phyloP scores from a whole-genome alignment of 2,113 vertebrate genomes.

The Calonectris borealis region DNA sequence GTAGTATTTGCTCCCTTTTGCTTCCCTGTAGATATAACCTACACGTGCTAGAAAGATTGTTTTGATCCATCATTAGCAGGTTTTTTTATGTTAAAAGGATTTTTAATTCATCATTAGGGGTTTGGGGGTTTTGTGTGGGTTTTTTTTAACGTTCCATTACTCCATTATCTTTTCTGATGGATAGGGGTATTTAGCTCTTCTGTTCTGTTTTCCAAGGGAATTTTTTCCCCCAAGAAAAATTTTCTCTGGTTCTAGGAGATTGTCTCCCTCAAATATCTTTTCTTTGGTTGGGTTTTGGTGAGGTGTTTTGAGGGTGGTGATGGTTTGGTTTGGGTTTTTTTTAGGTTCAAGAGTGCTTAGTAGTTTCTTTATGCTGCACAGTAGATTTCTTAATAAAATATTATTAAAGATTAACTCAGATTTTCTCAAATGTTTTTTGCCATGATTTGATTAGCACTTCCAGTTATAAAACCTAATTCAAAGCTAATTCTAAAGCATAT shows the following conservation, averaged over 20 bases:
- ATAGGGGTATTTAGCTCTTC: neutral
- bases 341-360: neutral
- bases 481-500: neutral
- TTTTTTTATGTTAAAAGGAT: neutral
- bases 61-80: neutral
- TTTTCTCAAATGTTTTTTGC: neutral
- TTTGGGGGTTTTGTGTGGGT: neutral
- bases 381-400: neutral
- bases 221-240: rapidly evolving
- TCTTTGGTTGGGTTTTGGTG: neutral
- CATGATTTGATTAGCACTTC: neutral
- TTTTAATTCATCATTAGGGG: neutral
- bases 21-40: rapidly evolving
- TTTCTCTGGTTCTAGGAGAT: neutral
- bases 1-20: neutral
- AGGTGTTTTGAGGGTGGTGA: rapidly evolving
- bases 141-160: neutral
- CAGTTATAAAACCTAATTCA: neutral
- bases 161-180: neutral
- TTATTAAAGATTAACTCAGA: neutral
- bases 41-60: neutral
- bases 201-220: neutral
- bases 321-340: neutral
- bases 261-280: neutral
- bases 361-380: neutral